Evolutionary conservation across 2,113 vertebrate genomes (phyloP).

Genomic region (Mustelus asterias): DNA sequence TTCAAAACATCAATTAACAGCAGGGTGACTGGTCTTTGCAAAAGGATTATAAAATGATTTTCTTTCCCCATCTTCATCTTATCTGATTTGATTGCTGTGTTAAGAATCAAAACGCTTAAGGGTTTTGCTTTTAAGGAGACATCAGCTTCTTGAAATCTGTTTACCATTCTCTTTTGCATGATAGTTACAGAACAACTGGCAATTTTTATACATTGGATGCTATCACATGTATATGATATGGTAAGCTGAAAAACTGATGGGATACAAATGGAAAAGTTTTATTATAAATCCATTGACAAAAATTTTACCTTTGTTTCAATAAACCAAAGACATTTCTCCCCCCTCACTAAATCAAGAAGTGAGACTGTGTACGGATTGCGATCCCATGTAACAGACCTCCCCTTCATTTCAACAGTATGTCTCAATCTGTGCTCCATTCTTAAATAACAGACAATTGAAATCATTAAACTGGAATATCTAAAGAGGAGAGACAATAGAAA

Average conservation of each 20-base stretch:
- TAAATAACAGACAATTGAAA: neutral
- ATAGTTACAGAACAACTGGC: neutral
- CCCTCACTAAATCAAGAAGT: neutral
- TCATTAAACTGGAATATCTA: neutral
- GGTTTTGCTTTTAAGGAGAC: neutral
- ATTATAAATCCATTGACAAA: neutral
- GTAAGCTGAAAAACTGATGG: neutral
- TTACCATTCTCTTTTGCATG: neutral
- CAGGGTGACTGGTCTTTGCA: constrained; percentile 3
- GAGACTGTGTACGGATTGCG: neutral
- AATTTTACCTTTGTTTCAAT: neutral
- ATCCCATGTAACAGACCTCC: neutral
- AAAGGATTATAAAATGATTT: neutral
- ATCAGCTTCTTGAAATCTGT: neutral
- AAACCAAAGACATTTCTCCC: neutral
- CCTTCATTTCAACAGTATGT: neutral
- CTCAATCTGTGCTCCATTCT: neutral
- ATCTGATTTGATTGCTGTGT: neutral
- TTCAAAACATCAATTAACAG: constrained; percentile 29
- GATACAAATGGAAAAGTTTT: neutral
- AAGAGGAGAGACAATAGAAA: neutral
- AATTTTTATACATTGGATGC: neutral
- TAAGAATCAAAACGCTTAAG: neutral
- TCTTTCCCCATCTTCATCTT: neutral
- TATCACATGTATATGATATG: neutral